Evolutionary conservation across 2,888 invertebrate genomes (phyloP).

Genomic region (Theretra japonica): DNA sequence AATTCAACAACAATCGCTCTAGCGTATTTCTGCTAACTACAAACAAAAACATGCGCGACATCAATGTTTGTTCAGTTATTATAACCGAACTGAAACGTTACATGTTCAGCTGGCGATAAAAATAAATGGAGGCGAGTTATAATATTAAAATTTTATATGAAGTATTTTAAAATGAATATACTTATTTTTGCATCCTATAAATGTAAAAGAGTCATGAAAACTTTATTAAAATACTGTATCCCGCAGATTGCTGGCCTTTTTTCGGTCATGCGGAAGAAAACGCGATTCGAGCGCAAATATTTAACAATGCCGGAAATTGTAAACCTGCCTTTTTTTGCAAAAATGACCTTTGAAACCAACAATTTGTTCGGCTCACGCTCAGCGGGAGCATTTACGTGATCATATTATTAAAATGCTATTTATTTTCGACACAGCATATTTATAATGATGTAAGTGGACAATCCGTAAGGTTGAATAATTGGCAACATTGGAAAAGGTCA

Average conservation of each 20-base stretch:
- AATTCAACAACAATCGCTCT: neutral
- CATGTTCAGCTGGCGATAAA: neutral
- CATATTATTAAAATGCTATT: neutral
- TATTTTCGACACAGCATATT: neutral
- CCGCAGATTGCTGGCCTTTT: no score
- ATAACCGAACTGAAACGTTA: neutral
- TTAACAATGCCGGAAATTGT: constrained; percentile 6
- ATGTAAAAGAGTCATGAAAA: no score
- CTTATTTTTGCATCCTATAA: no score
- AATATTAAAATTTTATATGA: no score
- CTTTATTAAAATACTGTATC: no score
- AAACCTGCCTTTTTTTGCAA: constrained; percentile 2
- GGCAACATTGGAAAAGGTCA: neutral
- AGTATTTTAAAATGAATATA: no score
- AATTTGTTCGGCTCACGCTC: neutral
- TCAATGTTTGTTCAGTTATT: neutral
- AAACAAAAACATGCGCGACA: neutral
- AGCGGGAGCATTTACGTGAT: neutral
- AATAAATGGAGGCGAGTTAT: no score
- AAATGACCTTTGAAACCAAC: constrained; percentile 8
- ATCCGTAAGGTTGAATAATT: neutral
- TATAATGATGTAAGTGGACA: neutral
- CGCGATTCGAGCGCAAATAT: neutral
- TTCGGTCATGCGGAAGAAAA: neutral
- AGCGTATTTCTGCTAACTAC: neutral